Percentiles rank a stretch among this genome's conserved stretches.
Conservation (phyloP, 2,797 vertebrate species). For the Aldrovandia affinis region DNA sequence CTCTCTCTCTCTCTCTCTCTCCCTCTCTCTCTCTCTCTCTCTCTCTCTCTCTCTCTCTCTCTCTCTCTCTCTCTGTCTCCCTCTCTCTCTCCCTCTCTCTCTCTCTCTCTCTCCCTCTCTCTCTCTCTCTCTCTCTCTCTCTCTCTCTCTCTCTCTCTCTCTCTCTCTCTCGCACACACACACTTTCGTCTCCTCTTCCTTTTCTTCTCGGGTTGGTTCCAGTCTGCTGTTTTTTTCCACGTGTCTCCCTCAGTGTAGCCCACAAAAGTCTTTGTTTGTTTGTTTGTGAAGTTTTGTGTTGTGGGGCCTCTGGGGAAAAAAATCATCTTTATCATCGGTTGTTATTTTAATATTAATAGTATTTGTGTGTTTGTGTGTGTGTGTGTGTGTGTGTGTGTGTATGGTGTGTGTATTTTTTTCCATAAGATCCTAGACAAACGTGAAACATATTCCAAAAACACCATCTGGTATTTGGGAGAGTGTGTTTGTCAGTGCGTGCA, state of each 20-base stretch:
- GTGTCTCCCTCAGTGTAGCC: slow-evolving; percentile 25
- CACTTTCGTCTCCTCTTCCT: background rate
- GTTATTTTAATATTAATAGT: slow-evolving; percentile 24
- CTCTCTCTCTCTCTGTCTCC: too few relatives aligned
- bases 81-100: too few relatives aligned
- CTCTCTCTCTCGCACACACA: too few relatives aligned
- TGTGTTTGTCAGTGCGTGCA: slow-evolving; percentile 46
- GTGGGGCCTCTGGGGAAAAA: slow-evolving; percentile 39
- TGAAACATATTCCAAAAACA: slow-evolving; percentile 93
- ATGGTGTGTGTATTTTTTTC: slow-evolving; percentile 52
- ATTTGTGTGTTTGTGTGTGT: slow-evolving; percentile 37
- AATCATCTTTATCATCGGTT: slow-evolving; percentile 33
- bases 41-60: too few relatives aligned
- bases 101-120: too few relatives aligned
- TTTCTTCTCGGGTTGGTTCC: slow-evolving; percentile 22
- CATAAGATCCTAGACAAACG: slow-evolving; percentile 85
- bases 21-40: too few relatives aligned
- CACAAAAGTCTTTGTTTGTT: slow-evolving; percentile 34
- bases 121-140: too few relatives aligned
- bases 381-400: slow-evolving; percentile 41
- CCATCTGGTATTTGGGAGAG: slow-evolving; percentile 90
- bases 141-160: too few relatives aligned
- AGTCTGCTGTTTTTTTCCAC: slow-evolving; percentile 22
- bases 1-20: too few relatives aligned
- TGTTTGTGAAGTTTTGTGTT: slow-evolving; percentile 48